phyloP scores from a whole-genome alignment of 1,140 invertebrate species.

The Zaprionus vittiger region DNA sequence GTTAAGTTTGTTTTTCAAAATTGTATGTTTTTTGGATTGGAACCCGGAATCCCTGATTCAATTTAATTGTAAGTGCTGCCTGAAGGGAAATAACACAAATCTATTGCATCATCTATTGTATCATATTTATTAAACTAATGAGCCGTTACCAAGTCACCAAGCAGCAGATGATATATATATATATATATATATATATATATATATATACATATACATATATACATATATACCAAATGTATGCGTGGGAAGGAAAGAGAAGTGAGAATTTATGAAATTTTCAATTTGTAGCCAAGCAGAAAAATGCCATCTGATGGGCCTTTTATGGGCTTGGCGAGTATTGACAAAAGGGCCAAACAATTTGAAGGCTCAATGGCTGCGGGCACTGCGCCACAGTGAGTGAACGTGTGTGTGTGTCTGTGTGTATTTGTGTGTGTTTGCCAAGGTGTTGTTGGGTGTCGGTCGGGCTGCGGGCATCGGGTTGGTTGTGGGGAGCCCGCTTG shows the following conservation, averaged over 20 bases:
- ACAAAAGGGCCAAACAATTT: constrained; percentile 49
- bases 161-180: constrained; percentile 35
- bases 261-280: constrained; percentile 60
- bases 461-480: constrained; percentile 4
- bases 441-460: constrained; percentile 36
- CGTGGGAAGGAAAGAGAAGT: constrained; percentile 11
- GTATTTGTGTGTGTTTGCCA: constrained; percentile 22
- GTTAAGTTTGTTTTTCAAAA: too few relatives aligned
- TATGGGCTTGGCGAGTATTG: constrained; percentile 54
- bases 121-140: constrained; percentile 64
- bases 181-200: neutral
- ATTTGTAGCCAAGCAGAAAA: constrained; percentile 61
- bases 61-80: neutral
- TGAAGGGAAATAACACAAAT: constrained; percentile 5
- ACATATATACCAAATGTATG: neutral
- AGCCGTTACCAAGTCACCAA: constrained; percentile 44
- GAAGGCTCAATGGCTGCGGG: constrained; percentile 45
- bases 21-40: too few relatives aligned
- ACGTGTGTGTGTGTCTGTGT: constrained; percentile 25
- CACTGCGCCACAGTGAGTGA: constrained; percentile 1
- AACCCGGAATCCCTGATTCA: neutral
- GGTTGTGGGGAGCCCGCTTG: neutral
- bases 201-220: neutral
- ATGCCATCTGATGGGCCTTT: constrained; percentile 61
- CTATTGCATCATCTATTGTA: constrained; percentile 34